Evolutionary conservation across 1,140 invertebrate species (phyloP), one percentile per base, ranked within the genome.

Genomic region (Phortica variegata): DNA sequence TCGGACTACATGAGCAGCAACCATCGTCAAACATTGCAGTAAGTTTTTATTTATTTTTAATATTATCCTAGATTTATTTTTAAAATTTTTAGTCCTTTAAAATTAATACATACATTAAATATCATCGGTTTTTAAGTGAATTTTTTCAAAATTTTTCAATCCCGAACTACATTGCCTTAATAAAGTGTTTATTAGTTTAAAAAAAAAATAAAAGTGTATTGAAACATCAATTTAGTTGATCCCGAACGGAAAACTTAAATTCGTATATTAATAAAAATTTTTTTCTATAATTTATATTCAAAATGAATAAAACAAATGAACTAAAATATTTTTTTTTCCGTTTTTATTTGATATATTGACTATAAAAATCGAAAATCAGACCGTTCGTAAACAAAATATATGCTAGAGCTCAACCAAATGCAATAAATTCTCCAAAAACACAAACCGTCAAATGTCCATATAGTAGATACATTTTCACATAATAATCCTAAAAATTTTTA

Each of bases 1-100:
- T 63, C 78, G 49, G 81, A 82, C 61, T 83, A 80, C 65, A 75
- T 73, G 71, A 69, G 61, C 61, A 68, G 60, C 60, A 65, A 73
- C 63, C 61, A 61, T 44, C 70, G 70, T 60, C 68, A 68, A 60
- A 42, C 60, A 43, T 52, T 72, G 45, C 68, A 65, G 70, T 73
- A 68, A 68, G 62, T 65, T 54, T 23, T 23, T 23, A 8, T 34
- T 34, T 34, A 29, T 7, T 29, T 29, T 29, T 29, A 29, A 29
- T 7, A 29, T 7, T 12, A 29, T 29, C 12, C 12, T 29, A 29
- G 26, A 29, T 7, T 12, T 7, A 12, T 12, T 29, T 29, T 29
- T 29, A 7, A 29, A 29, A 7, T 29, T 29, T 29, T 29, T 29
- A 29, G 26, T 29, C 6, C 26, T 12, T 29, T 7, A 6, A 7